Evolutionary conservation across 2,888 invertebrate species (phyloP).

Genomic region (Ochropleura leucogaster): DNA sequence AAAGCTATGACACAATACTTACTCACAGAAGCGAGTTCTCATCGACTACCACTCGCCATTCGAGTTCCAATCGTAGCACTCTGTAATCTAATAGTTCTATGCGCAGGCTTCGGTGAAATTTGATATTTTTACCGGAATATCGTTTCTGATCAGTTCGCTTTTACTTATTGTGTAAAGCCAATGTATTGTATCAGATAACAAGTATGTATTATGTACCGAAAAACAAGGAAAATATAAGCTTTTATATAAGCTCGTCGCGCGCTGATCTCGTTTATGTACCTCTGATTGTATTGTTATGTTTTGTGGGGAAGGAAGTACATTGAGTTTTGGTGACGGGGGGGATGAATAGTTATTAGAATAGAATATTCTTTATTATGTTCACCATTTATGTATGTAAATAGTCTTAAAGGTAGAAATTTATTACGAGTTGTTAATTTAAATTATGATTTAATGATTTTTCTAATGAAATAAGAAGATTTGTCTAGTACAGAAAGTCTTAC

Average conservation of each 20-base stretch:
- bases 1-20: neutral
- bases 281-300: constrained; percentile 14
- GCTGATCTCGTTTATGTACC: constrained; percentile 7
- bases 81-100: constrained; percentile 67
- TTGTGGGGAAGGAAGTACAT: neutral
- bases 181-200: constrained; percentile 65
- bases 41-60: neutral
- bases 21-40: neutral
- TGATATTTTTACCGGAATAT: constrained; percentile 70
- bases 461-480: too few species aligned
- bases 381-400: too few species aligned
- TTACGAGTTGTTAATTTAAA: too few species aligned
- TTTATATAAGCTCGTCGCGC: constrained; percentile 20
- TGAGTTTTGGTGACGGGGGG: neutral
- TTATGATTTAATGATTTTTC: too few species aligned
- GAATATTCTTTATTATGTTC: neutral
- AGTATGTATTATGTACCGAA: constrained; percentile 45
- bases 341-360: neutral
- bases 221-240: constrained; percentile 56
- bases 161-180: constrained; percentile 67
- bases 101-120: constrained; percentile 64
- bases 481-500: too few species aligned
- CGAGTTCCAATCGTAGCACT: constrained; percentile 48
- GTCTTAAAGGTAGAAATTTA: too few species aligned
- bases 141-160: constrained; percentile 62